Percentiles rank a stretch among this genome's conserved stretches.
Evolutionary conservation across 2,797 vertebrate species (phyloP).

Genomic region (Syncerus caffer): DNA sequence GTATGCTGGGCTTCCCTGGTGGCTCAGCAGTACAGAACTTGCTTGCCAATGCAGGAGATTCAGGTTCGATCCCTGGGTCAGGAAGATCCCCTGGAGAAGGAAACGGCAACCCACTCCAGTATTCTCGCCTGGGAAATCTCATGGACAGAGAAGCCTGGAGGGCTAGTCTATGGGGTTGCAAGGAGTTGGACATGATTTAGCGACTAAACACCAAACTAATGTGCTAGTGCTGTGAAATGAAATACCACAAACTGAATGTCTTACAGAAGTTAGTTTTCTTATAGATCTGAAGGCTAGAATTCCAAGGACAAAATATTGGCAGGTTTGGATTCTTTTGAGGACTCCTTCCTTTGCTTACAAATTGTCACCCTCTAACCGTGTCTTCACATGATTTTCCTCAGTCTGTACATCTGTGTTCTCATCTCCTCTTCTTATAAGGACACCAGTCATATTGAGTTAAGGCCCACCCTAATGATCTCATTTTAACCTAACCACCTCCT

Average conservation of each 20-base stretch:
- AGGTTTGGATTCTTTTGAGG: not conserved
- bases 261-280: not conserved
- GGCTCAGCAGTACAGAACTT: not conserved
- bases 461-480: not conserved
- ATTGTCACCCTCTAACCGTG: not conserved
- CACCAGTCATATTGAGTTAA: not conserved
- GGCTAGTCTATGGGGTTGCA: not conserved
- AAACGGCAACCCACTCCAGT: not conserved
- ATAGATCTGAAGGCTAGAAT: not conserved
- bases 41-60: not conserved
- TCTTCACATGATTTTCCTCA: not conserved
- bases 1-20: not conserved
- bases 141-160: not conserved
- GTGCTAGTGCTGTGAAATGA: not conserved
- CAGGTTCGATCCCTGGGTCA: not conserved
- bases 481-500: not conserved
- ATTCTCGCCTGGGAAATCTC: not conserved
- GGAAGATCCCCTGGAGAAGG: not conserved
- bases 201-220: not conserved
- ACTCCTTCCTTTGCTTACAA: not conserved
- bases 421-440: not conserved
- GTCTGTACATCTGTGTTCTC: not conserved
- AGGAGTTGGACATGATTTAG: not conserved
- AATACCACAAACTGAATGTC: not conserved
- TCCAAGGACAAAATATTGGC: not conserved